A percentile compares a stretch with the other conserved stretches of the same genome.
Conservation (phyloP, 2,797 vertebrate species). For the Clarias laeviceps region DNA sequence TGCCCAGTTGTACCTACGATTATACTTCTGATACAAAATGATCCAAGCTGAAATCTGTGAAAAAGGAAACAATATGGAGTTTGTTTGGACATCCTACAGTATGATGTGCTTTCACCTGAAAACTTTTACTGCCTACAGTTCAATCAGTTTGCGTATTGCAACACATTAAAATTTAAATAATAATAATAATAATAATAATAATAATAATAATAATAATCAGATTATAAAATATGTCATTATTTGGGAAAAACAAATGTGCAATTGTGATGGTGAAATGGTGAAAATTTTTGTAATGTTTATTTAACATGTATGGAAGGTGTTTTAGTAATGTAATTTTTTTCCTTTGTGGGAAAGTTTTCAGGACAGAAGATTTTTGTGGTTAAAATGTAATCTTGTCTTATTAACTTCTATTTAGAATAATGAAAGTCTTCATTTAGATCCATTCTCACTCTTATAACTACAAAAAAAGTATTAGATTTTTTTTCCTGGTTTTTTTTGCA, state of each 20-base stretch:
- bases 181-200: too few species aligned
- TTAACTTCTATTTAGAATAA: background rate
- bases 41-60: slow-evolving; percentile 77
- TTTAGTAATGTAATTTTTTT: background rate
- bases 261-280: background rate
- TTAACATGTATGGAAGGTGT: background rate
- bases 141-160: background rate
- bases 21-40: slow-evolving; percentile 72
- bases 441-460: background rate
- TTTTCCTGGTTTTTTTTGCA: too few species aligned
- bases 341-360: background rate
- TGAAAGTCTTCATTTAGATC: background rate
- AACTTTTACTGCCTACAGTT: too few species aligned
- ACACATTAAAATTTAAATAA: background rate
- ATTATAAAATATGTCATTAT: background rate
- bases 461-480: background rate
- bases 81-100: background rate
- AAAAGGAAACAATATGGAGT: background rate
- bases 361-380: background rate
- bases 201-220: background rate
- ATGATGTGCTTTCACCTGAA: background rate
- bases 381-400: background rate
- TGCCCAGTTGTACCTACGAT: slow-evolving; percentile 71
- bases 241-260: background rate
- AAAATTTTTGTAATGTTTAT: background rate